A percentile compares a stretch with the other conserved stretches of the same genome.
Conservation (phyloP, 2,797 vertebrate genomes). For the Pangasius mekongensis region DNA sequence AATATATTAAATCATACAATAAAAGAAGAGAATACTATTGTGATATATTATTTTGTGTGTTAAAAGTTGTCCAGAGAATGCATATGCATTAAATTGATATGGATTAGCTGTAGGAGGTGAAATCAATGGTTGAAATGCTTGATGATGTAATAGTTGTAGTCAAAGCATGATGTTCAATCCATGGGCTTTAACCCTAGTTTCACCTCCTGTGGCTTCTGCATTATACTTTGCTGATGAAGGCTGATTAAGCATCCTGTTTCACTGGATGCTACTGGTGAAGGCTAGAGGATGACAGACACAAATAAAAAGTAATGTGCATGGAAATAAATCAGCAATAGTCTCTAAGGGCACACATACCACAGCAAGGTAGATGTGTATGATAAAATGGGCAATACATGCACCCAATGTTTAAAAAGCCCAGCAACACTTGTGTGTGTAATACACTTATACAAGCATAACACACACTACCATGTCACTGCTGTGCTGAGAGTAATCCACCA, state of each 20-base stretch:
- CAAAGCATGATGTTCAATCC: neutral
- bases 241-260: neutral
- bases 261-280: neutral
- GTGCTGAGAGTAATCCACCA: neutral
- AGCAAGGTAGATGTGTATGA: neutral
- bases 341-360: neutral
- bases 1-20: conserved; percentile 34
- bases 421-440: neutral
- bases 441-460: neutral
- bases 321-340: neutral
- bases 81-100: neutral
- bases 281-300: neutral
- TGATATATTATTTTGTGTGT: conserved; percentile 14
- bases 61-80: neutral
- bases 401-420: neutral
- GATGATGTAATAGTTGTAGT: neutral
- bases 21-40: neutral
- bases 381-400: neutral
- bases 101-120: neutral
- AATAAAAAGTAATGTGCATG: neutral
- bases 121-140: neutral
- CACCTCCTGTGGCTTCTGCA: neutral
- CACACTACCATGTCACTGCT: neutral
- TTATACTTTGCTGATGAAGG: neutral
- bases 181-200: neutral